Evolutionary conservation across 2,888 invertebrate species (phyloP).

Genomic region (Chloroclysta siterata): DNA sequence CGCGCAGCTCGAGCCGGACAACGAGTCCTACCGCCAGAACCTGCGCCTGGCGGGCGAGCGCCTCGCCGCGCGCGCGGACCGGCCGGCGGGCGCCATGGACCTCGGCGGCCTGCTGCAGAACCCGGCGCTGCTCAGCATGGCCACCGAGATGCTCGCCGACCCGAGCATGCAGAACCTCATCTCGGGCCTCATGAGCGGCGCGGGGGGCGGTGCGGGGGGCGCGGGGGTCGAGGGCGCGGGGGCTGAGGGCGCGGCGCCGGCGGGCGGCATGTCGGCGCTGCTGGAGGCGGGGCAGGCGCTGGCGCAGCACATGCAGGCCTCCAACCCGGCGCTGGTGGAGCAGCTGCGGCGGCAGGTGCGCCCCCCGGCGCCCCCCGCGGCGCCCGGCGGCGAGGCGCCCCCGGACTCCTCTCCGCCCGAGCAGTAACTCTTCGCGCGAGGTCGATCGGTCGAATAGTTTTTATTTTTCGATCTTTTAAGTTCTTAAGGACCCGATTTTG

Average conservation of each 20-base stretch:
- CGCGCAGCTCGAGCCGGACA: slow-evolving; percentile 95
- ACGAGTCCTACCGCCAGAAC: slow-evolving; percentile 95
- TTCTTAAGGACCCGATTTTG: background rate
- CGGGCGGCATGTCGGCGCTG: slow-evolving; percentile 69
- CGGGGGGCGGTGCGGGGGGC: slow-evolving; percentile 41
- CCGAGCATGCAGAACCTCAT: slow-evolving; percentile 92
- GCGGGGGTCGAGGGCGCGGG: slow-evolving; percentile 61
- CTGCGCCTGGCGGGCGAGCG: slow-evolving; percentile 92
- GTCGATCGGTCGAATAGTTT: too few species aligned
- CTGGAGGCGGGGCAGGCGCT: slow-evolving; percentile 90
- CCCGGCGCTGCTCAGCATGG: slow-evolving; percentile 93
- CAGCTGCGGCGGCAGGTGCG: slow-evolving; percentile 89
- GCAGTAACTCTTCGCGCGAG: slow-evolving; percentile 44
- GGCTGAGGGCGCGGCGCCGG: slow-evolving; percentile 80
- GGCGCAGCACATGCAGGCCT: slow-evolving; percentile 91
- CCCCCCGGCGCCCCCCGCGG: slow-evolving; percentile 58
- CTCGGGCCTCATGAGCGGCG: slow-evolving; percentile 82
- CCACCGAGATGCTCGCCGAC: slow-evolving; percentile 93
- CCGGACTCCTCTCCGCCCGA: slow-evolving; percentile 52
- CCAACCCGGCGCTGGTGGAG: slow-evolving; percentile 93
- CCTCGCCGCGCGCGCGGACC: slow-evolving; percentile 88
- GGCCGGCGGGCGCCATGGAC: slow-evolving; percentile 80
- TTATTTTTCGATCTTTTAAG: too few species aligned
- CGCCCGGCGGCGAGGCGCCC: slow-evolving; percentile 32
- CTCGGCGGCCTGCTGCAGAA: slow-evolving; percentile 89